Conservation (phyloP, 2,113 vertebrate species). For the Egretta garzetta region DNA sequence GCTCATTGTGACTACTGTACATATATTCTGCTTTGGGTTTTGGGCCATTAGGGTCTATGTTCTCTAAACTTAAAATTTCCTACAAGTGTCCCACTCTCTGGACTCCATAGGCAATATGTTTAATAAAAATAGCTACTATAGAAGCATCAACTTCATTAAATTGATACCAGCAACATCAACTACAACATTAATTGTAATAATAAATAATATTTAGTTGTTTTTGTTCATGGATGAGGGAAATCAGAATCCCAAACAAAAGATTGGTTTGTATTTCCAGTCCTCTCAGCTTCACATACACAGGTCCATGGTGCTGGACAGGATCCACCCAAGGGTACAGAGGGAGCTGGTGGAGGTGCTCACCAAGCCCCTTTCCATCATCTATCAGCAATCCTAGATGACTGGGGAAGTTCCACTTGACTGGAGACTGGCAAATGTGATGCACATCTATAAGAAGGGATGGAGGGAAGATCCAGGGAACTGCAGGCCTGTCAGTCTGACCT, state of each 20-base stretch:
- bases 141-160: neutral
- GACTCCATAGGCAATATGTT: neutral
- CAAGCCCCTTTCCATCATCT: too few species aligned
- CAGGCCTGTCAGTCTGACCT: too few species aligned
- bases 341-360: too few species aligned
- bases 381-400: too few species aligned
- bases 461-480: too few species aligned
- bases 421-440: too few species aligned
- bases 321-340: too few species aligned
- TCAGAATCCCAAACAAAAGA: neutral
- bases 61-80: neutral
- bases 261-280: neutral
- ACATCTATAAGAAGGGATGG: too few species aligned
- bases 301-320: too few species aligned
- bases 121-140: neutral
- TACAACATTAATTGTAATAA: neutral
- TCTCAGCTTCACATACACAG: neutral
- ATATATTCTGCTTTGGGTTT: neutral
- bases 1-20: neutral
- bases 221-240: neutral
- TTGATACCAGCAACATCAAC: neutral
- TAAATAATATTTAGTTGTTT: neutral
- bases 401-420: too few species aligned
- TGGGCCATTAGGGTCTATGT: neutral
- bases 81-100: neutral